Base-by-base conservation (phyloP, 2,797 vertebrate species). In the Echiichthys vipera region DNA sequence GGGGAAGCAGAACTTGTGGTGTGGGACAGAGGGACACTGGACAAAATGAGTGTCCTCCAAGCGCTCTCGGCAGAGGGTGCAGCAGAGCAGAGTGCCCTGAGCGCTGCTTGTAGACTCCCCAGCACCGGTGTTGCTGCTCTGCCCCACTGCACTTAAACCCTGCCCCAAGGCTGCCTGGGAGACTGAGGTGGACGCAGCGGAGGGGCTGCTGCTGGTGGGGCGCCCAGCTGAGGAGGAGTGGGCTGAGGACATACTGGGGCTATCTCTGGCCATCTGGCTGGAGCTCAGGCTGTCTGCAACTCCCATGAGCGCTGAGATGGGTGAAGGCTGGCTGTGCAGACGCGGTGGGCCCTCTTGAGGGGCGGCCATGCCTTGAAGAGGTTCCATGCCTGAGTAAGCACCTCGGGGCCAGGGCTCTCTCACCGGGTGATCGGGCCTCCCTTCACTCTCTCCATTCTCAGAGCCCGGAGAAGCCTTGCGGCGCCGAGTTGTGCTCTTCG, bases 1-100 rank as follows among this genome's bases (percentile, higher is more conserved):
- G 2, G 97, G 96, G 77, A 97, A 97, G 85, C 97, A 97, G 92
- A 98, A 98, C 85, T 97, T 97, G 92, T 97, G 96, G 63, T 95
- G 94, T 0, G 94, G 90, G 76, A 97, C 96, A 0, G 96, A 95
- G 2, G 97, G 97, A 92, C 97, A 97, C 94, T 97, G 97, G 85
- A 97, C 96, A 9, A 97, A 98, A 77, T 96, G 96, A 6, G 96
- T 96, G 88, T 97, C 96, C 88, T 98, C 97, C 80, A 97, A 66
- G n/a, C 95, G 92, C 89, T 96, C 95, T 29, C 94, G 90, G 91
- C 97, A 97, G 22, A 96, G 93, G 54, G 96, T 97, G 79, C 97
- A 97, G 88, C 96, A 96, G 40, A 97, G 91, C 40, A 95, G 92
- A 1, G 92, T 86, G 0, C 94, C 90, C n/a, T 93, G 90, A 5